phyloP scores from a whole-genome alignment of 2,113 vertebrate species.

The Pelvicachromis taeniatus region DNA sequence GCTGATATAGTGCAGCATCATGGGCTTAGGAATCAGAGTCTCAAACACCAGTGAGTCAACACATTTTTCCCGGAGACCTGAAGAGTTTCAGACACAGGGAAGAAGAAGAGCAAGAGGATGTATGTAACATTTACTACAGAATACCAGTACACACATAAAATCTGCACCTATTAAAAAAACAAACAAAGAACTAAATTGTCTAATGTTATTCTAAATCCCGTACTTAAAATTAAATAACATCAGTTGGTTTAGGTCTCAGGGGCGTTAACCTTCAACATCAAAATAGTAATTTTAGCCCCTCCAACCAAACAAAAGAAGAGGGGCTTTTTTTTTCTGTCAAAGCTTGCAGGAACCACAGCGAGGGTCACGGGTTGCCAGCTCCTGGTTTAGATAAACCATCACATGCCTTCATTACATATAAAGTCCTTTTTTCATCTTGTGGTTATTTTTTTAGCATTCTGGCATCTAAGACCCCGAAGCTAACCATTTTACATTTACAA shows the following conservation, averaged over 20 bases:
- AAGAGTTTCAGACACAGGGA: background rate
- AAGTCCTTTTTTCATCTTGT: background rate
- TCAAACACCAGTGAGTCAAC: constrained; percentile 94
- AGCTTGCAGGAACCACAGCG: background rate
- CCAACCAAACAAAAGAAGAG: background rate
- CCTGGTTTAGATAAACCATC: background rate
- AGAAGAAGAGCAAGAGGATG: background rate
- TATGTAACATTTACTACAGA: background rate
- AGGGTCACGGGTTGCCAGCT: background rate
- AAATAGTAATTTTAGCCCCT: background rate
- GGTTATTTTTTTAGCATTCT: background rate
- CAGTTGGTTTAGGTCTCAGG: accelerated
- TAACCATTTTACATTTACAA: background rate
- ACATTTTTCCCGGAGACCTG: constrained; percentile 88
- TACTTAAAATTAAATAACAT: accelerated
- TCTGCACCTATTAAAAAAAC: background rate
- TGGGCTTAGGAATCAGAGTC: constrained; percentile 91
- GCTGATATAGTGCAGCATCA: constrained; percentile 96
- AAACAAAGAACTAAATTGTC: background rate
- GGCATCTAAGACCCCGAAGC: background rate
- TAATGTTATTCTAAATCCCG: background rate
- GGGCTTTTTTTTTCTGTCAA: background rate
- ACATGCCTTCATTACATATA: background rate
- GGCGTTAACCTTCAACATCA: background rate
- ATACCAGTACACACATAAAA: background rate